These are phyloP conservation scores for Sardinella longiceps DNA, from an alignment of 2,797 vertebrate species.

Conservation along the genomic window DNA sequence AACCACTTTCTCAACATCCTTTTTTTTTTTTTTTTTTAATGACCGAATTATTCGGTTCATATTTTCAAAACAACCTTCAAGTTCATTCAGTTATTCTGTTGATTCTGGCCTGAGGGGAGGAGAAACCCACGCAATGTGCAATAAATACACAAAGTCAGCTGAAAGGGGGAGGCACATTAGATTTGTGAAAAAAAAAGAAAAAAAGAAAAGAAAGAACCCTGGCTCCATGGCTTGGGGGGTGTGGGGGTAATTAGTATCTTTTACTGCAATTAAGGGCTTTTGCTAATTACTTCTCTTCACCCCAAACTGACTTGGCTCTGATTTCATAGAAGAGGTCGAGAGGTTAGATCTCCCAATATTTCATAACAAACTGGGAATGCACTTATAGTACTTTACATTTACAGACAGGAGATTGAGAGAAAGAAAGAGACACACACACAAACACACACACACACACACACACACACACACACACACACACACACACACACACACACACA, in stretches of 20 bases:
- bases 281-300: not conserved
- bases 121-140: not conserved
- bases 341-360: not conserved
- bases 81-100: not conserved
- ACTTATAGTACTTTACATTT: not conserved
- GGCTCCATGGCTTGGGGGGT: not conserved
- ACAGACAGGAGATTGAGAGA: too few relatives aligned
- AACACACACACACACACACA: not conserved
- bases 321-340: not conserved
- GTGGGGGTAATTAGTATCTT: not conserved
- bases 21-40: not conserved
- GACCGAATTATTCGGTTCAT: not conserved
- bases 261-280: constrained; percentile 13
- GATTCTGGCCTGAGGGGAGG: not conserved
- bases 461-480: constrained; percentile 35
- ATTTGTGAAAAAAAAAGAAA: not conserved
- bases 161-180: not conserved
- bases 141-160: constrained; percentile 4
- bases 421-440: too few relatives aligned
- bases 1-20: constrained; percentile 2
- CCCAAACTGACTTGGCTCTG: not conserved
- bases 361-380: not conserved
- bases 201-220: too few relatives aligned
- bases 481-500: constrained; percentile 38
- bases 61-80: not conserved